Base-by-base conservation (phyloP, 1,140 invertebrate species). In the Anastrepha obliqua region DNA sequence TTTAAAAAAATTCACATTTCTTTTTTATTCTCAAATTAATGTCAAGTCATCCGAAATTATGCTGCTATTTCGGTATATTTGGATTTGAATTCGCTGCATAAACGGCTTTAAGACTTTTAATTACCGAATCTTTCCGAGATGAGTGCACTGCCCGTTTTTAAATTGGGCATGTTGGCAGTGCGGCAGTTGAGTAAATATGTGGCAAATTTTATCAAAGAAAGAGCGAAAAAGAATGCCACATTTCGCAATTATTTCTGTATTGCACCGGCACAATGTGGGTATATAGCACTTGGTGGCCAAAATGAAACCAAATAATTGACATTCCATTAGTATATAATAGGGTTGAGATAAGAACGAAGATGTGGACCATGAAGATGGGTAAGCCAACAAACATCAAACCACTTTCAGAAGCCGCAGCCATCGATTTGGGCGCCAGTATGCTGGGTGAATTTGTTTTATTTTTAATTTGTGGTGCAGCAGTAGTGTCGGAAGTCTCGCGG, bases 121-220 rank as follows among this genome's bases (percentile, higher is more conserved):
- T 62, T 15, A 62, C 29, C 29, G 29, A 62, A 13, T 29, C 9
- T 29, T 55, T 17, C 2, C 51, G 13, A 81, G 55, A 81, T 81
- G 74, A 44, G 47, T n/a, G 74, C 74, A n/a, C 20, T 81, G 20
- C 74, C 74, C 74, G 74, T 81, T 7, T 81, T 81, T 29, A 81
- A 81, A 81, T n/a, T 81, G n/a, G 74, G 74, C 6, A 81, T 81
- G 74, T 8, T 81, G 2, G 74, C 74, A 6, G 74, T 81, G n/a
- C 74, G 74, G 1, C 74, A 81, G n/a, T 47, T 81, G 20, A 81
- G 74, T 81, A 81, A 81, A 81, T 81, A 81, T 81, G 74, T 81
- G 5, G 74, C 74, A 6, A 51, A 29, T 81, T 81, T 81, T 55
- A 81, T 81, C 20, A 81, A 81, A 51, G 15, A 81, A 29, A 81